These are phyloP conservation scores for Drosophila siamana DNA, from an alignment of 2,888 invertebrate species.

Conservation along the genomic window DNA sequence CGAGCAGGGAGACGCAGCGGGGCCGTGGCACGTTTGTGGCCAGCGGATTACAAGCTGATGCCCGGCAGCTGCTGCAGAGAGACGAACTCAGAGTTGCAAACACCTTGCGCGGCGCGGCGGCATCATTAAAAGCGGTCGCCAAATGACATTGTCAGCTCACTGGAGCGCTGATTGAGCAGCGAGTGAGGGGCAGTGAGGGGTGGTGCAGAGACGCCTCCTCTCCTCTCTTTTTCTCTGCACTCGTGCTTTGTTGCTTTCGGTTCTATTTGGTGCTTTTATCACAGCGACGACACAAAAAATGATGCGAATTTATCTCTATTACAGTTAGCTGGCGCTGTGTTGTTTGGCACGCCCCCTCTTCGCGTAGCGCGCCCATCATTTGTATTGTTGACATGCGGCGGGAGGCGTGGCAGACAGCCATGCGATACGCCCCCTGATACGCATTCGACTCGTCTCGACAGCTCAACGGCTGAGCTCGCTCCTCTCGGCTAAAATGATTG, in stretches of 20 bases:
- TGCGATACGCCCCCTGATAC: constrained; percentile 63
- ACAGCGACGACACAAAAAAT: constrained; percentile 66
- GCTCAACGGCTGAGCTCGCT: constrained; percentile 63
- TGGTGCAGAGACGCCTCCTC: background rate
- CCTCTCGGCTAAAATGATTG: constrained; percentile 66
- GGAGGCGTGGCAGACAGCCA: constrained; percentile 34
- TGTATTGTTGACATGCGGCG: constrained; percentile 75
- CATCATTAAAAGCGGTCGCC: constrained; percentile 76
- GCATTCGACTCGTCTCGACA: constrained; percentile 60
- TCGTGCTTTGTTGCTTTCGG: background rate
- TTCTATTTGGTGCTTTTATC: constrained; percentile 53
- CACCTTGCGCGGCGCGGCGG: constrained; percentile 45
- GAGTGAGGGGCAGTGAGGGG: too few species aligned
- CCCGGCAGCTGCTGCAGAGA: constrained; percentile 68
- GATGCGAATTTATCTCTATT: constrained; percentile 79
- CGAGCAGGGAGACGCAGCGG: background rate
- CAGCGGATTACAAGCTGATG: constrained; percentile 55
- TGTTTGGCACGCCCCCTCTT: constrained; percentile 57
- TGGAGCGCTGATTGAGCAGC: constrained; percentile 53
- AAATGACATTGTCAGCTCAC: constrained; percentile 76
- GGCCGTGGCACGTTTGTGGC: constrained; percentile 34
- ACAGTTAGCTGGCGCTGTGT: constrained; percentile 65
- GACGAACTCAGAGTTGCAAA: background rate
- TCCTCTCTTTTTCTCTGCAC: constrained; percentile 7
- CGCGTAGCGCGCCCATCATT: constrained; percentile 71